Evolutionary conservation across 2,113 vertebrate species (phyloP).

Genomic region (Coptodon rendalli): DNA sequence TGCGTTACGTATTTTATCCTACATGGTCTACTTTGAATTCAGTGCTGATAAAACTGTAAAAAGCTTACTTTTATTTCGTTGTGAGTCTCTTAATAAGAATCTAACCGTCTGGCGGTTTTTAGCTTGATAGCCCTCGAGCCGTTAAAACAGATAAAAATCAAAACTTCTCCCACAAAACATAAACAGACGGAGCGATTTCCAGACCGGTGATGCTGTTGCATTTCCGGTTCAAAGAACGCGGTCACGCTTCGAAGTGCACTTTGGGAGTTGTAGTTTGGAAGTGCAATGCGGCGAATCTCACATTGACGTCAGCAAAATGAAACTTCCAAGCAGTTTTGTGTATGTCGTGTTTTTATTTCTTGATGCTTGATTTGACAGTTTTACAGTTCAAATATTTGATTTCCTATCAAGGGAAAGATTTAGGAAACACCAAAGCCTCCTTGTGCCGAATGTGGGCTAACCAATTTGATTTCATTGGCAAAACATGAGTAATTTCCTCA

Average conservation of each 20-base stretch:
- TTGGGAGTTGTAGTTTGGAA: conserved; percentile 9
- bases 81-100: conserved; percentile 16
- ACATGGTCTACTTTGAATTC: neutral
- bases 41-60: neutral
- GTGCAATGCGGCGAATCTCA: neutral
- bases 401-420: neutral
- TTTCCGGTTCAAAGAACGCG: conserved; percentile 3
- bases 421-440: neutral
- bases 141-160: neutral
- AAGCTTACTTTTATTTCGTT: conserved; percentile 56
- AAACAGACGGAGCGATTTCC: conserved; percentile 4
- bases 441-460: neutral
- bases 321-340: neutral
- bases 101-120: neutral
- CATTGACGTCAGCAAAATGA: neutral
- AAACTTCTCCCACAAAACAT: conserved; percentile 19
- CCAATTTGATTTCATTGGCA: neutral
- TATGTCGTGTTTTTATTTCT: neutral
- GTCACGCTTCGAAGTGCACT: neutral
- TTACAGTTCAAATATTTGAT: neutral
- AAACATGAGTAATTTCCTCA: neutral
- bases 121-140: neutral
- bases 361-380: neutral
- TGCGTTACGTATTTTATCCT: neutral
- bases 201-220: neutral